Percentiles rank a stretch among this genome's conserved stretches.
Evolutionary conservation across 2,113 vertebrate genomes (phyloP).

Genomic region (Meleagris gallopavo): DNA sequence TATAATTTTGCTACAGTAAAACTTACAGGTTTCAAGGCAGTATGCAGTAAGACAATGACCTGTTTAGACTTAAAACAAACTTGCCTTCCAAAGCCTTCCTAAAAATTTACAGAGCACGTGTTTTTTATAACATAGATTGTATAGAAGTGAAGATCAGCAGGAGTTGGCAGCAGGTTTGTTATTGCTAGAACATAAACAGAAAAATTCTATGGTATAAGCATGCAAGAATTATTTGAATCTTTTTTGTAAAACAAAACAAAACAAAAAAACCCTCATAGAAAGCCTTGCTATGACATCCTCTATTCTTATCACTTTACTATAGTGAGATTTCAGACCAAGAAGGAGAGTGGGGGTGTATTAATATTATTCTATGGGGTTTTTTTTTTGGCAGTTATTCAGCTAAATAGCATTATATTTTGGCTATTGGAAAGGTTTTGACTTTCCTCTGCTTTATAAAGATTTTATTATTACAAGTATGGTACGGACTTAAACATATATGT

Average conservation of each 20-base stretch:
- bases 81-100: not conserved
- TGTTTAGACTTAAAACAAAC: not conserved
- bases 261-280: not conserved
- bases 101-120: not conserved
- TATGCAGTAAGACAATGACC: not conserved
- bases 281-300: not conserved
- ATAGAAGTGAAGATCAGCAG: not conserved
- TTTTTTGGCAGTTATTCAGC: not conserved
- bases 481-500: not conserved
- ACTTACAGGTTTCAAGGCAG: not conserved
- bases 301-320: not conserved
- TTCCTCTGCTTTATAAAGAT: not conserved
- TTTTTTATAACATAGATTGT: not conserved
- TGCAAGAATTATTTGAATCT: not conserved
- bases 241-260: not conserved
- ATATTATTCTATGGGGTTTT: not conserved
- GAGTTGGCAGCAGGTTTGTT: not conserved
- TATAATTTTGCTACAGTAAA: not conserved
- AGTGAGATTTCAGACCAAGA: not conserved
- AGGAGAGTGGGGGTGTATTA: no score
- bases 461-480: not conserved
- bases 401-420: not conserved
- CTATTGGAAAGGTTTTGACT: not conserved
- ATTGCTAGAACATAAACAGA: not conserved
- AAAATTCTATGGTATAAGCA: not conserved